These are phyloP conservation scores for Aphyosemion australe DNA, from an alignment of 2,113 vertebrate genomes.

Conservation along the genomic window DNA sequence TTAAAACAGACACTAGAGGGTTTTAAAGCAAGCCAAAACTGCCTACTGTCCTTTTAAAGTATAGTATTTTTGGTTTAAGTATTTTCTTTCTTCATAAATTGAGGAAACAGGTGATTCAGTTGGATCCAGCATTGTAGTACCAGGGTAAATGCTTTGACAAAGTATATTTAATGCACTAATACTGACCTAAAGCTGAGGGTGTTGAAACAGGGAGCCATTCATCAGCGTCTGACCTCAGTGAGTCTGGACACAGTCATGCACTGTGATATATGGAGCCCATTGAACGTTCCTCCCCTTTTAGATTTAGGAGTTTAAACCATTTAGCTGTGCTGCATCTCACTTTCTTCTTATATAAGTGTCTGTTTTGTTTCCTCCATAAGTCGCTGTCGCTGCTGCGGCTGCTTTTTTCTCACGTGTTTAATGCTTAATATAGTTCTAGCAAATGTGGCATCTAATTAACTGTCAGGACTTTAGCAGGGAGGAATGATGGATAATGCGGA, in stretches of 20 bases:
- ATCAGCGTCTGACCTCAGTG: conserved; percentile 50
- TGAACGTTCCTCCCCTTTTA: conserved; percentile 23
- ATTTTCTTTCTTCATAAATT: not conserved
- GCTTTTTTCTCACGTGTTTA: conserved; percentile 50
- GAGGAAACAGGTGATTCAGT: not conserved
- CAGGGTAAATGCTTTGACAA: not conserved
- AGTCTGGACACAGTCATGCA: conserved; percentile 23
- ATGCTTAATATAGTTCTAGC: conserved; percentile 68
- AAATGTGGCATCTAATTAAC: conserved; percentile 86
- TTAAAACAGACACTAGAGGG: no score
- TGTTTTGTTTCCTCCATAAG: conserved; percentile 19
- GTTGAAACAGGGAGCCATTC: conserved; percentile 39
- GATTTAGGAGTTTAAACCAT: conserved; percentile 37
- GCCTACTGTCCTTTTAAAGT: no score
- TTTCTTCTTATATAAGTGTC: conserved; percentile 16
- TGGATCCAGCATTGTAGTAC: not conserved
- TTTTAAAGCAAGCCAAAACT: no score
- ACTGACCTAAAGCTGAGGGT: conserved; percentile 35
- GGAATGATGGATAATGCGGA: conserved; percentile 84
- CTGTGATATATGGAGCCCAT: conserved; percentile 44
- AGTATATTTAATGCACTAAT: not conserved
- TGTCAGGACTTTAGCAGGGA: conserved; percentile 84
- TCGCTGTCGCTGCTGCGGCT: conserved; percentile 18
- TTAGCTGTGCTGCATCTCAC: conserved; percentile 28
- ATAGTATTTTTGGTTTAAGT: not conserved